Base-by-base conservation (phyloP, 1,140 invertebrate genomes). In the Dreissena rostriformis region DNA sequence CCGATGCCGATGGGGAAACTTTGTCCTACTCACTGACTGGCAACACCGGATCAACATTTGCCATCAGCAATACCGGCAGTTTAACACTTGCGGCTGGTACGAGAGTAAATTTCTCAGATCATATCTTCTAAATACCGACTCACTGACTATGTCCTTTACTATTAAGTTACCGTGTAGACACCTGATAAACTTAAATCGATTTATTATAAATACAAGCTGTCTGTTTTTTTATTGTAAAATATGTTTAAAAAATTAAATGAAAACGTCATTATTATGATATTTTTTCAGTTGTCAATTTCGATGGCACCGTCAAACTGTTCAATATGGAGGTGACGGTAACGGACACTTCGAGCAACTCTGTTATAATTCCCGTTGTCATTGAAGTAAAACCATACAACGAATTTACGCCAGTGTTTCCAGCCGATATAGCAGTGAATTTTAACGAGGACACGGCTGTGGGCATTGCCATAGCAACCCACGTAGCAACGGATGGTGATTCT, bases 101-200 rank as follows among this genome's bases (percentile, higher is more conserved):
- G 85, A 39, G 17, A 26, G 17, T 49, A 49, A 28, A 24, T 78
- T 78, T n/a, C 29, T 61, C 39, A n/a, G n/a, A n/a, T n/a, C n/a
- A 39, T 39, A 39, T 39, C 4, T 39, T 39, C 2, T 39, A 39
- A 39, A 39, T 39, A 39, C 39, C 4, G n/a, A n/a, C n/a, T n/a
- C n/a, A n/a, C n/a, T n/a, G 39, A 39, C 39, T 39, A 39, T 39
- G 39, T 39, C 39, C 39, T 39, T 39, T 5, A 39, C 39, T 39
- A 39, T 39, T 39, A 5, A 39, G 39, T 39, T 39, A 39, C 8
- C 39, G n/a, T 39, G 39, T 4, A 63, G 89, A 88, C 65, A 8
- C 55, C 89, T 2, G 86, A 91, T 74, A 90, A 90, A 67, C 88
- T 89, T 71, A 84, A 85, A 24, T 84, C 75, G 28, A 88, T 84